Base-by-base conservation (phyloP, 1,140 invertebrate species). In the Octopus bimaculoides region DNA sequence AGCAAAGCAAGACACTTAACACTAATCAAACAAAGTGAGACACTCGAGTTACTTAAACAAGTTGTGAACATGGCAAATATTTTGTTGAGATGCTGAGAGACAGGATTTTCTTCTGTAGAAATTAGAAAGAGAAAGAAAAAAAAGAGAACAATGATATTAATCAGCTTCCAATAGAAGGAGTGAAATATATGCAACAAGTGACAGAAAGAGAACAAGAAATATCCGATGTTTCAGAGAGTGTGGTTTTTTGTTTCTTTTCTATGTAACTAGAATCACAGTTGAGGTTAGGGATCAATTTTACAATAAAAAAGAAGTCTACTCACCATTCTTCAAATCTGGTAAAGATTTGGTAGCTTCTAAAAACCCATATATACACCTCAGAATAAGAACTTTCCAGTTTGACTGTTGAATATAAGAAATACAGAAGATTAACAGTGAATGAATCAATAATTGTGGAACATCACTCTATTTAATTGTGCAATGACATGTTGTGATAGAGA, bases 351-450 rank as follows among this genome's bases (percentile, higher is more conserved):
- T 71, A 20, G 66, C 66, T n/a, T n/a, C 17, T n/a, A 71, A n/a
- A 17, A 71, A 71, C 17, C 66, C 66, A 71, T 71, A 3, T 14
- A 71, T n/a, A 71, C 66, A 71, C 17, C 14, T 14, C 5, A 71
- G 66, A 71, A 71, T 71, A 14, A 71, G 66, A n/a, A 14, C 66
- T 71, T 71, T 71, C 26, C 26, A 20, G 26, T 71, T 71, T 71
- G 66, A n/a, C 66, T 71, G 66, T 5, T n/a, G 26, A 41, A 41
- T 41, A 41, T 41, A 41, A 41, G 26, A 41, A 41, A 41, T 41
- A 41, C 26, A 41, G 26, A 41, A 41, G 26, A 41, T 41, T 0
- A 41, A 41, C 0, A 41, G 26, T 41, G 26, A 41, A 41, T 41
- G 26, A 41, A 41, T 41, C 26, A 0, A 41, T 41, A 41, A 41